Base-by-base conservation (phyloP, 2,888 invertebrate genomes). In the Chrysotoxum bicinctum region DNA sequence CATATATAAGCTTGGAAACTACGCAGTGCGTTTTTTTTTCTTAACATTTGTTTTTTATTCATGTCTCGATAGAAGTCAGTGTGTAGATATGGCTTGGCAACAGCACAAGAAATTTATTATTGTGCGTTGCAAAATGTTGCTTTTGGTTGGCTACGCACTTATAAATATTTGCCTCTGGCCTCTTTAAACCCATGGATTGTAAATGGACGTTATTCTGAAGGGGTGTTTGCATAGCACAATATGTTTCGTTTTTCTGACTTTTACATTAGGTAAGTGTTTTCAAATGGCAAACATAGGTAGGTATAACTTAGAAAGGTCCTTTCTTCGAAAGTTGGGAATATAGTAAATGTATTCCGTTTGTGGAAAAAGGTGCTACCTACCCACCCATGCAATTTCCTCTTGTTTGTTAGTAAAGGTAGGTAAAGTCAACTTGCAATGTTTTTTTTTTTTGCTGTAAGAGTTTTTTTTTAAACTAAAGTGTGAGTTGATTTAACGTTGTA, bases 1-100 rank as follows among this genome's bases (percentile, higher is more conserved):
- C 2, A n/a, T n/a, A n/a, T 43, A 45, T 35, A 73, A 19, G 64
- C 45, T 45, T 62, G 23, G 5, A 64, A 81, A 85, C 85, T 85
- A 85, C 85, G 85, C 76, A 81, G 62, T 81, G 76, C 62, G 72
- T 80, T 85, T 68, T 66, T 64, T 64, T 6, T 56, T 56, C 12
- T 6, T 56, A 21, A 14, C 54, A 23, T 45, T 40, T 40, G 54
- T 52, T 40, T 35, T 32, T 40, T 62, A 48, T 77, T 21, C 48
- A 62, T 73, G 72, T 72, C 72, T 83, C 23, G 10, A 5, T 43
- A 19, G 8, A 64, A 45, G 23, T 6, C 30, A 35, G 19, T 58
- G n/a, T n/a, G n/a, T n/a, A n/a, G n/a, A 30, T 16, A 43, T 69
- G 45, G 73, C 85, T 45, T 85, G 64, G 81, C 69, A 85, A 85